Base-by-base conservation (phyloP, 92 coral and sea anemone species). In the Epizoanthus fatuus region DNA sequence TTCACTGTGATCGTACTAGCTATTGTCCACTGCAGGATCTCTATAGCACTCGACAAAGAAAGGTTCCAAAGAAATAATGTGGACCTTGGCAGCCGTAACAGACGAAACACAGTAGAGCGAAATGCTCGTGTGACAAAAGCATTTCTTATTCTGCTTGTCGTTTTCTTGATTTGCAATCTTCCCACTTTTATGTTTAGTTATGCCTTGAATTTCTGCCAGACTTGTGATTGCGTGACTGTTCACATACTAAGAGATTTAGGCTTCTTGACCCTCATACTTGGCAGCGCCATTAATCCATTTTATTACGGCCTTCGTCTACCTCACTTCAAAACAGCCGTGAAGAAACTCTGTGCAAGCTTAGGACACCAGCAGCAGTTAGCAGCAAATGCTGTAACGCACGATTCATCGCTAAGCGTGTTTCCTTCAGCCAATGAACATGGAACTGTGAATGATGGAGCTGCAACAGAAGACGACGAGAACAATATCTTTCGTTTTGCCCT, bases 241-340 rank as follows among this genome's bases (percentile, higher is more conserved):
- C 95, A 94, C 59, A 77, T 94, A 19, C 69, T 94, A 29, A 84
- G 98, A 58, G 98, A 94, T 77, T 29, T 89, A 2, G 89, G 91
- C 79, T 92, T 94, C 62, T 16, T 92, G 8, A 75, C 87, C 7
- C 85, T 94, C 1, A 74, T 94, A 67, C 88, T 94, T 39, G 95
- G 95, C 4, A 89, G 93, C 60, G 88, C 95, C 4, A 84, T 94
- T 32, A 94, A 94, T 59, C 98, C 98, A 4, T 84, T 94, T 25
- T 74, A 86, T 16, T 94, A 92, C 53, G 92, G 95, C 0, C 82
- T 88, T 45, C 87, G 98, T 13, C 82, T 94, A 14, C 95, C 93
- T 49, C 85, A 92, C 74, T 91, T 94, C 57, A 94, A 88, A 80
- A 77, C 84, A 42, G 92, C 98, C 16, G 62, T 94, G 47, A 73